Evolutionary conservation across 2,113 vertebrate species (phyloP).

Genomic region (Colossoma macropomum): DNA sequence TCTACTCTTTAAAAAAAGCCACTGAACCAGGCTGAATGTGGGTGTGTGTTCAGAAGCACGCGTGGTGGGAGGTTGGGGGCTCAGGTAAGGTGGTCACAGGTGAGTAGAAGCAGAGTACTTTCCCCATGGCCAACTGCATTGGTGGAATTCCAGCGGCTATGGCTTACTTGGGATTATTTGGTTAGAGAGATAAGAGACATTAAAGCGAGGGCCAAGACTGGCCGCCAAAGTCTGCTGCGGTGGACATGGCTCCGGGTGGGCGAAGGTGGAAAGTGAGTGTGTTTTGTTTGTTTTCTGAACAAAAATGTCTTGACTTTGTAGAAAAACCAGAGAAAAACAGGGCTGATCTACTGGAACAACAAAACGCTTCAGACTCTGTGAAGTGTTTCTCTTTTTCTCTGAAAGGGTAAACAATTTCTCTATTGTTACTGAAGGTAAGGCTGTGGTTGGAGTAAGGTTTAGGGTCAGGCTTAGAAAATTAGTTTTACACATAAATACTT

Average conservation of each 20-base stretch:
- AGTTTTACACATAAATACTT: too few species aligned
- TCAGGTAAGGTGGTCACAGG: slow-evolving; percentile 50
- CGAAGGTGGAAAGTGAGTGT: not conserved
- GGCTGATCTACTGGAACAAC: too few species aligned
- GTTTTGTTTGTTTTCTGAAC: slow-evolving; percentile 3
- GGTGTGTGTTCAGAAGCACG: slow-evolving; percentile 40
- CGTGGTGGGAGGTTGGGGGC: slow-evolving; percentile 42
- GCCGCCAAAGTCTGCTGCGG: not conserved
- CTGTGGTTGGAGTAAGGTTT: too few species aligned
- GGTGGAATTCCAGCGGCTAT: slow-evolving; percentile 47
- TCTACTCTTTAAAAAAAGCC: not conserved
- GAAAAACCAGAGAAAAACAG: too few species aligned
- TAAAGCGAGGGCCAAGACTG: not conserved
- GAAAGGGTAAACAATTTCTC: too few species aligned
- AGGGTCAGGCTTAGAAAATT: too few species aligned
- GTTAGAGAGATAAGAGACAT: slow-evolving; percentile 30
- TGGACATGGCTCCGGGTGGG: slow-evolving; percentile 30
- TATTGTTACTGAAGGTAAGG: too few species aligned
- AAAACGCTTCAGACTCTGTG: too few species aligned
- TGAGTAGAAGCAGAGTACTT: slow-evolving; percentile 37
- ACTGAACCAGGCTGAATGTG: not conserved
- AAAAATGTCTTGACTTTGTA: too few species aligned
- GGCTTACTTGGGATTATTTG: slow-evolving; percentile 50
- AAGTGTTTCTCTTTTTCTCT: too few species aligned
- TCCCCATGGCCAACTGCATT: slow-evolving; percentile 28